Percentiles rank a stretch among this genome's conserved stretches.
These are phyloP conservation scores for Rallus crepitans DNA, from an alignment of 2,797 vertebrate genomes.

Conservation along the genomic window DNA sequence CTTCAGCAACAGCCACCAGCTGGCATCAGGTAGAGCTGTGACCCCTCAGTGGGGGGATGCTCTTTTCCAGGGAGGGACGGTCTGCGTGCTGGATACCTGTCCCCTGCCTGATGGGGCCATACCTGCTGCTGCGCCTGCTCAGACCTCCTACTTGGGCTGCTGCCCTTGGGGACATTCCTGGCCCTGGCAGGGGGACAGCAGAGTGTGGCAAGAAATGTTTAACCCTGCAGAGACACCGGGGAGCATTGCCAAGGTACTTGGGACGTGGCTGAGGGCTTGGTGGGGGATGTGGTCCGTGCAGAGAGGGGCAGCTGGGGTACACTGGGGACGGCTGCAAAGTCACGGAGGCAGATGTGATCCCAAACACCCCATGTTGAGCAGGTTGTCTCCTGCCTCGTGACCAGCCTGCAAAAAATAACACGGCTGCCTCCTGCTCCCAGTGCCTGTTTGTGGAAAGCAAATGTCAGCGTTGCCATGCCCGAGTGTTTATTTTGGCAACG, in stretches of 20 bases:
- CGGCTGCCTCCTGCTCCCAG: not conserved
- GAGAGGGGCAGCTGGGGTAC: fast-evolving
- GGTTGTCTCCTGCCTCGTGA: not conserved
- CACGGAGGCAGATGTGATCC: not conserved
- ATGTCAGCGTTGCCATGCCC: not conserved
- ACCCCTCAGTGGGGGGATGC: not conserved
- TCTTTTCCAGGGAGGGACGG: not conserved
- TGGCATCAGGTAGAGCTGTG: not conserved
- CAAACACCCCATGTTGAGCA: fast-evolving
- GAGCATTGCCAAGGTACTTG: fast-evolving
- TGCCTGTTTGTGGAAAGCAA: not conserved
- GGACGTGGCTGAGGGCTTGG: fast-evolving
- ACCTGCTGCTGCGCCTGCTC: not conserved
- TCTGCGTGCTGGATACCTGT: too few species aligned
- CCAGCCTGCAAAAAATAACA: not conserved
- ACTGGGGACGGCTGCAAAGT: fast-evolving
- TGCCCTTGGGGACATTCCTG: not conserved
- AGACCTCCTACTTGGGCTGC: not conserved
- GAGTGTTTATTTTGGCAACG: conserved; percentile 45
- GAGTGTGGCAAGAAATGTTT: not conserved
- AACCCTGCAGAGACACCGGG: not conserved
- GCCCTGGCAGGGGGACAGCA: too few species aligned
- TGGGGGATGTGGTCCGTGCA: fast-evolving
- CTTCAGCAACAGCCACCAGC: fast-evolving
- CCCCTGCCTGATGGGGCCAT: not conserved